phyloP scores from a whole-genome alignment of 2,797 vertebrate species.

The Euphonia xanthogaster region DNA sequence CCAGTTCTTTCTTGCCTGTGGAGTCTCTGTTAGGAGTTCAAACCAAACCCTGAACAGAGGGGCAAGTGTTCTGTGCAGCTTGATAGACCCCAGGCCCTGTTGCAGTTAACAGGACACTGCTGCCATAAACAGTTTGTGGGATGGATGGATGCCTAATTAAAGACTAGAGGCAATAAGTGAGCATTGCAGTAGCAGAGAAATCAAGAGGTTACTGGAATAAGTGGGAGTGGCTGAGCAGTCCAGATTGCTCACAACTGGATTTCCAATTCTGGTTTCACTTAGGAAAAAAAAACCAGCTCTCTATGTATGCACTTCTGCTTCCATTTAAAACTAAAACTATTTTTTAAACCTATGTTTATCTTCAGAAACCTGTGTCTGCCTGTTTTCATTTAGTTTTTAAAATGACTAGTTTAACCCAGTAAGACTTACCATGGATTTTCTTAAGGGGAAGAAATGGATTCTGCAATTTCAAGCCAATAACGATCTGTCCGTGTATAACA shows the following conservation, averaged over 20 bases:
- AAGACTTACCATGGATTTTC: conserved; percentile 44
- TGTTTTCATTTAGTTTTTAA: neutral
- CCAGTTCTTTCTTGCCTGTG: neutral
- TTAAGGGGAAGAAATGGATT: conserved; percentile 51
- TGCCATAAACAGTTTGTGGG: neutral
- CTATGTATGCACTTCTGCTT: neutral
- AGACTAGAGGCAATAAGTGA: neutral
- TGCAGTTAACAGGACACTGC: neutral
- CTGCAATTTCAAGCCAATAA: conserved; percentile 49
- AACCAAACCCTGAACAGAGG: neutral
- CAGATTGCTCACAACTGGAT: neutral
- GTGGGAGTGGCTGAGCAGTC: neutral
- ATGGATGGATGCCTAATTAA: neutral
- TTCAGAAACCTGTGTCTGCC: conserved; percentile 30
- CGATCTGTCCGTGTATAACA: neutral
- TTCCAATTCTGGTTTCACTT: conserved; percentile 25
- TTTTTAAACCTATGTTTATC: conserved; percentile 29
- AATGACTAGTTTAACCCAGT: conserved; percentile 30
- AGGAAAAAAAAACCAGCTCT: neutral
- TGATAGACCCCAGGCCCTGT: neutral
- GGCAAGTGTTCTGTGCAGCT: neutral
- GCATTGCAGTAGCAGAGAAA: neutral
- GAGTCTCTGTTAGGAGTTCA: neutral
- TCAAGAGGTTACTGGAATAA: neutral
- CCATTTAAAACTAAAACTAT: conserved; percentile 1